Evolutionary conservation across 2,888 invertebrate genomes (phyloP).

Genomic region (Dromius quadrimaculatus): DNA sequence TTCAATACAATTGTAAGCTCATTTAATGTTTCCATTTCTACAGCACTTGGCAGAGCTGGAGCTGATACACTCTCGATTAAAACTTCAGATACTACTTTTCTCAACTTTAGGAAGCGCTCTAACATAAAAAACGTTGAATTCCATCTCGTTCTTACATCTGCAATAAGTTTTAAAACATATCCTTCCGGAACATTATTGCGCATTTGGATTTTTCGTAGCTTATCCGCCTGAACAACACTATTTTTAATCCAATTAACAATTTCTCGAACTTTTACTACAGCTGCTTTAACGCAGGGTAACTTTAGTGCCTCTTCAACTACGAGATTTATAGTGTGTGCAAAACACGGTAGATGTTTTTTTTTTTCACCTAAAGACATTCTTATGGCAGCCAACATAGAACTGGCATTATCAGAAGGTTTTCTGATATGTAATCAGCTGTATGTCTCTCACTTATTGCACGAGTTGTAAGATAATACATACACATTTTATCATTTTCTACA

Average conservation of each 20-base stretch:
- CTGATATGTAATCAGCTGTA: neutral
- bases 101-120: neutral
- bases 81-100: neutral
- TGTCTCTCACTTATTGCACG: neutral
- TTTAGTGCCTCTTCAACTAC: neutral
- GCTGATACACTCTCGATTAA: neutral
- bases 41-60: neutral
- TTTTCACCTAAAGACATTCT: neutral
- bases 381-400: neutral
- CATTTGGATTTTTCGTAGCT: neutral
- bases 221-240: neutral
- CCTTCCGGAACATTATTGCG: neutral
- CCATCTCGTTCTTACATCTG: constrained; percentile 4
- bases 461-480: neutral
- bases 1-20: neutral
- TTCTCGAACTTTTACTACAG: neutral
- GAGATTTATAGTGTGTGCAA: neutral
- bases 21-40: neutral
- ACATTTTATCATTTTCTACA: neutral
- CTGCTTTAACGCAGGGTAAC: neutral
- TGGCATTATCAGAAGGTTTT: neutral
- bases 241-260: neutral
- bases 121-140: neutral
- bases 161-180: neutral
- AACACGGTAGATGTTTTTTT: neutral